Percentiles rank a stretch among this genome's conserved stretches.
Conservation (phyloP, 2,797 vertebrate genomes). For the Aselliscus stoliczkanus region DNA sequence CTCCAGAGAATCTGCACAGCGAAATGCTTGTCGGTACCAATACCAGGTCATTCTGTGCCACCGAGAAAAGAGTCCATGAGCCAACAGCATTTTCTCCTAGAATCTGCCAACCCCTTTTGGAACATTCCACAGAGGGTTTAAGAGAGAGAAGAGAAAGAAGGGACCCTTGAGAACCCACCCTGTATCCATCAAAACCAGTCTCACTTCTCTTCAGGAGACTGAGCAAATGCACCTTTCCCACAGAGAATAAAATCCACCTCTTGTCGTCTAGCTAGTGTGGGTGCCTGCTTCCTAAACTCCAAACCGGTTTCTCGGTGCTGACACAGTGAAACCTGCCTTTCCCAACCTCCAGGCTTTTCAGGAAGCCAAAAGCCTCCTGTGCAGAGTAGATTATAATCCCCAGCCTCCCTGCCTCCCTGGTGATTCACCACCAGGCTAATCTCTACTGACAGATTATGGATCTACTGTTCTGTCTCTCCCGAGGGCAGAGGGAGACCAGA, state of each 20-base stretch:
- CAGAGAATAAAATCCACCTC: neutral
- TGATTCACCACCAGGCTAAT: neutral
- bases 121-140: neutral
- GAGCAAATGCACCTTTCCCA: neutral
- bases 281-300: neutral
- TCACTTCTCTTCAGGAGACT: neutral
- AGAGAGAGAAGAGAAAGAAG: neutral
- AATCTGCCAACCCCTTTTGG: neutral
- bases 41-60: neutral
- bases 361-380: neutral
- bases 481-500: neutral
- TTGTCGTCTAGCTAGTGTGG: neutral
- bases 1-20: neutral
- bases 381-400: neutral
- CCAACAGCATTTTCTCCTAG: neutral
- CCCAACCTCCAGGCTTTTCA: neutral
- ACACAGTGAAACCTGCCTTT: constrained; percentile 1
- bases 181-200: neutral
- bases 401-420: neutral
- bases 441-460: neutral
- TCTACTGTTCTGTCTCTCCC: neutral
- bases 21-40: neutral
- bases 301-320: constrained; percentile 12
- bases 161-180: accelerated
- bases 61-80: neutral